Conservation (phyloP, 2,113 vertebrate genomes). For the Callipepla californica region DNA sequence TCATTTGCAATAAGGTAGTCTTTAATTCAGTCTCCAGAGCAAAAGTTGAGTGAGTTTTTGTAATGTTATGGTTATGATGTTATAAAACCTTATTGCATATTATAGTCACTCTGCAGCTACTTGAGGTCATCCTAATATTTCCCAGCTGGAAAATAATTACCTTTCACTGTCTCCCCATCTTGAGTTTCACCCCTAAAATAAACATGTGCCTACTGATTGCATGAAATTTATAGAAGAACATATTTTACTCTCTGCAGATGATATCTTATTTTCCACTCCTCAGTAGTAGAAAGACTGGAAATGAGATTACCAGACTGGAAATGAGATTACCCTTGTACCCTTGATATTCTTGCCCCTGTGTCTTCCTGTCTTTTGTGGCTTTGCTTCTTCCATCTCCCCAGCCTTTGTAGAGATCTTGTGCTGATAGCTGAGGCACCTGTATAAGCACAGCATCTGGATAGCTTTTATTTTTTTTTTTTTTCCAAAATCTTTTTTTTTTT, state of each 20-base stretch:
- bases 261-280: not conserved
- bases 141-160: not conserved
- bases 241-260: not conserved
- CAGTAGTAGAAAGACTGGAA: not conserved
- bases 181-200: not conserved
- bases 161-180: not conserved
- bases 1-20: not conserved
- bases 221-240: not conserved
- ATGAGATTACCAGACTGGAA: not conserved
- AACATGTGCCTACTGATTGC: accelerated
- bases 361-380: not conserved
- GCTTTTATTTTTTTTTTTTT: accelerated
- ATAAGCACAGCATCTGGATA: not conserved
- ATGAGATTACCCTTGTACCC: not conserved
- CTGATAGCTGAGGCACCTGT: not conserved
- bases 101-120: not conserved
- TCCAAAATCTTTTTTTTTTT: accelerated
- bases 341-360: not conserved
- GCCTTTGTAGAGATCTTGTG: not conserved
- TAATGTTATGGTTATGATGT: not conserved
- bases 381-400: not conserved
- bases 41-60: not conserved
- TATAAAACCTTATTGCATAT: not conserved
- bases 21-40: not conserved
- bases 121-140: not conserved